Percentiles rank a stretch among this genome's conserved stretches.
phyloP scores from a whole-genome alignment of 2,888 invertebrate species.

The Rhodophaea formosa region DNA sequence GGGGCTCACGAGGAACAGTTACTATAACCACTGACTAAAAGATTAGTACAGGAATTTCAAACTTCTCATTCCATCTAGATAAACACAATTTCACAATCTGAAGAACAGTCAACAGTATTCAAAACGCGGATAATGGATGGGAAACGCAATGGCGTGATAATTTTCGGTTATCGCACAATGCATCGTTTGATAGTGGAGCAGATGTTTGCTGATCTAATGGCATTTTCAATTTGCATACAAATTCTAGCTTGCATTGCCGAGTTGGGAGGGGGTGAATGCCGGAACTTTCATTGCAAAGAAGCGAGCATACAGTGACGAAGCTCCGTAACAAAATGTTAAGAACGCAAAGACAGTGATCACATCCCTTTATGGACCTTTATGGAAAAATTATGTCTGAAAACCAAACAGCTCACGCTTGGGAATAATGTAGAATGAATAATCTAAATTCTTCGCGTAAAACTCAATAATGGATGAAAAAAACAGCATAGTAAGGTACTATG shows the following conservation, averaged over 20 bases:
- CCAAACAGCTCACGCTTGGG: too few species aligned
- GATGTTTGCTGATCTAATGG: conserved; percentile 75
- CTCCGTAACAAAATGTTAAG: not conserved
- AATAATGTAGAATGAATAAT: too few species aligned
- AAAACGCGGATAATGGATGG: conserved; percentile 19
- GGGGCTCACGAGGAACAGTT: too few species aligned
- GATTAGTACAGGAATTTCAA: too few species aligned
- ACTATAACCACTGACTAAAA: too few species aligned
- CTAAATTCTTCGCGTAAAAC: too few species aligned
- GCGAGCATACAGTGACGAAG: not conserved
- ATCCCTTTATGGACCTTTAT: too few species aligned
- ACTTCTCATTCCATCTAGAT: too few species aligned
- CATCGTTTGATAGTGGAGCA: conserved; percentile 57
- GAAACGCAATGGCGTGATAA: conserved; percentile 37
- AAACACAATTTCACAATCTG: not conserved
- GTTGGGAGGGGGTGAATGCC: conserved; percentile 47
- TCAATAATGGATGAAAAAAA: too few species aligned
- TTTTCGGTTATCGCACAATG: conserved; percentile 52
- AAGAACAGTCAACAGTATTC: not conserved
- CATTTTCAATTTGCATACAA: conserved; percentile 77
- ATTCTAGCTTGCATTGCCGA: conserved; percentile 63
- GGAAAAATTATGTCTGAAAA: too few species aligned
- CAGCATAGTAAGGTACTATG: too few species aligned
- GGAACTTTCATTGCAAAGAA: conserved; percentile 31
- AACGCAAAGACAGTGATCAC: too few species aligned